Base-by-base conservation (phyloP, 2,888 invertebrate species). In the Sepioteuthis lessoniana region DNA sequence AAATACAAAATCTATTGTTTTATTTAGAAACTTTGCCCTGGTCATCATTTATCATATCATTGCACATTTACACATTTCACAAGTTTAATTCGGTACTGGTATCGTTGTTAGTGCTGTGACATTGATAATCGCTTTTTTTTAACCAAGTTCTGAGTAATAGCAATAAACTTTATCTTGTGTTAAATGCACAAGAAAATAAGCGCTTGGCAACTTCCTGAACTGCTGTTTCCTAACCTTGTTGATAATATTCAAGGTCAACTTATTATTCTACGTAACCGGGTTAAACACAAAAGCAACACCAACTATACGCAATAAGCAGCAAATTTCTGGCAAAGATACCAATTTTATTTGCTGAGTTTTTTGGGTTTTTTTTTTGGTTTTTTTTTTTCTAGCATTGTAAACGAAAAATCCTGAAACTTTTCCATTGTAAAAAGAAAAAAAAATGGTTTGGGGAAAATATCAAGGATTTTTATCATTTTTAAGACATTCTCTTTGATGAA, bases 201-300 rank as follows among this genome's bases (percentile, higher is more conserved):
- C n/a, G 2, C n/a, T 76, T 76, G 76, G 16, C 76, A 76, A 76
- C 76, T 76, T 76, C 76, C 76, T 76, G n/a, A 35, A 76, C 76
- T 76, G 76, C 76, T 76, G 76, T 76, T 76, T 76, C 19, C 76
- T 76, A 35, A 76, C 76, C 76, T 76, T 76, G 76, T 76, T 76
- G 76, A 76, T 76, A 76, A 35, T 76, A 76, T 76, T 76, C 76
- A 76, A 76, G 76, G 76, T 76, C 76, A 76, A 76, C 76, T 10
- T 76, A 76, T 76, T 76, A 76, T 76, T 76, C 76, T 76, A 35
- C n/a, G n/a, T 76, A 76, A 76, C 76, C 76, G n/a, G 76, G 76
- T 76, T 76, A 76, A 76, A 16, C n/a, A 35, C n/a, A 35, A 76
- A 76, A 35, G 16, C 76, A 19, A 76, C n/a, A n/a, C 76, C n/a